A percentile compares a stretch with the other conserved stretches of the same genome.
phyloP scores from a whole-genome alignment of 2,113 vertebrate species.

The Sphyrna mokarran region DNA sequence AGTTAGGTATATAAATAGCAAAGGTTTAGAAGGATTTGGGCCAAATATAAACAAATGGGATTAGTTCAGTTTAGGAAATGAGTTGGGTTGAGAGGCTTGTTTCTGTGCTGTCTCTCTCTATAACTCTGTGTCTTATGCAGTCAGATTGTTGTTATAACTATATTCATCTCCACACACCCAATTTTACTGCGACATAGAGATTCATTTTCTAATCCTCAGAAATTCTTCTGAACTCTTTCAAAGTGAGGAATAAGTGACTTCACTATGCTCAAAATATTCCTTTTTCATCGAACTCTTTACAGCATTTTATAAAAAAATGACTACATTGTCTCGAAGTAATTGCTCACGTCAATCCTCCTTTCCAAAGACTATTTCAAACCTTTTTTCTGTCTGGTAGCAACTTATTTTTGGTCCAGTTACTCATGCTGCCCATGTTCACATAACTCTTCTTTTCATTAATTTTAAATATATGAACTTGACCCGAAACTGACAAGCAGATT shows the following conservation, averaged over 20 bases:
- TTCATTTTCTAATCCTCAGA: neutral
- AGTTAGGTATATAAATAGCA: no score
- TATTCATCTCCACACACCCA: neutral
- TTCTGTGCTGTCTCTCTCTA: no score
- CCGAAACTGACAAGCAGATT: neutral
- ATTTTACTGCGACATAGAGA: neutral
- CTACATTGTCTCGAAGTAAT: neutral
- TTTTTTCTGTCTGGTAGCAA: neutral
- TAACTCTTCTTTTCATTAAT: constrained; percentile 19
- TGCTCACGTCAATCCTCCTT: neutral
- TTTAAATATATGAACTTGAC: constrained; percentile 9
- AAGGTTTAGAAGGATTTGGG: no score
- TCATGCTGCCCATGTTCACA: neutral
- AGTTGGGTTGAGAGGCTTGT: no score
- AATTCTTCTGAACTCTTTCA: no score
- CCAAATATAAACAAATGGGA: no score
- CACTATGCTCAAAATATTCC: neutral
- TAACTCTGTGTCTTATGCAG: neutral
- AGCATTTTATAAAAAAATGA: no score
- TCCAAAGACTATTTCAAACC: neutral
- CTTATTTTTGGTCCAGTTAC: neutral
- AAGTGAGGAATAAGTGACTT: neutral
- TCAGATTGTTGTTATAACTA: neutral
- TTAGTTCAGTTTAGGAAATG: no score
- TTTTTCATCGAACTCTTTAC: neutral